phyloP scores from a whole-genome alignment of 2,888 invertebrate species.

The Ommatoiulus sabulosus region DNA sequence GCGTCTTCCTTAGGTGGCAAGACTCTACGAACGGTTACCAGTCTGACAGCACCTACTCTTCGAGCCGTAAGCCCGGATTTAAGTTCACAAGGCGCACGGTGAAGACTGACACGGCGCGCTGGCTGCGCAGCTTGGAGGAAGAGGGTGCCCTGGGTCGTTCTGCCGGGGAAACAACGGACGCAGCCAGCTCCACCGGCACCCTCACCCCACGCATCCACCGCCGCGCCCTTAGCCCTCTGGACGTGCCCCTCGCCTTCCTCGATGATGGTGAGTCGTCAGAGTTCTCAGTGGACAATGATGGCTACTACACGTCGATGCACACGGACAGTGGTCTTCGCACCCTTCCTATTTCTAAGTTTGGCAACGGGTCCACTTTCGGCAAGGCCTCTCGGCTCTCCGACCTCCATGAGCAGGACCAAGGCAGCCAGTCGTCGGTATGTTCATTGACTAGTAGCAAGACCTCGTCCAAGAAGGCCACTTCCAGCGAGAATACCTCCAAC shows the following conservation, averaged over 20 bases:
- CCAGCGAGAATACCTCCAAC: constrained; percentile 42
- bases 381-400: constrained; percentile 54
- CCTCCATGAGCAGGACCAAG: constrained; percentile 53
- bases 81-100: constrained; percentile 42
- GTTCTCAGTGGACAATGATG: constrained; percentile 96
- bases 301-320: constrained; percentile 97
- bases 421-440: constrained; percentile 57
- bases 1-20: background rate
- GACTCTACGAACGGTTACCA: constrained; percentile 45
- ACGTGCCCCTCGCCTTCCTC: constrained; percentile 61
- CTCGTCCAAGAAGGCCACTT: background rate
- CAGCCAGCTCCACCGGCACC: constrained; percentile 59
- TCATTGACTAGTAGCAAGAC: constrained; percentile 54
- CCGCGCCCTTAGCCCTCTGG: constrained; percentile 57
- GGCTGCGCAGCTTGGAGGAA: constrained; percentile 58
- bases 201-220: constrained; percentile 58
- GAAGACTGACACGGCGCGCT: constrained; percentile 56
- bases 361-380: constrained; percentile 27
- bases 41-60: constrained; percentile 44
- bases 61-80: constrained; percentile 41
- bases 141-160: constrained; percentile 54
- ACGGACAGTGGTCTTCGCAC: constrained; percentile 89
- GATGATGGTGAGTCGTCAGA: constrained; percentile 91
- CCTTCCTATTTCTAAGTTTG: background rate
- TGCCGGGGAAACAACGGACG: constrained; percentile 57